Evolutionary conservation across 2,797 vertebrate genomes (phyloP).

Genomic region (Paratrypauchen microcephalus): DNA sequence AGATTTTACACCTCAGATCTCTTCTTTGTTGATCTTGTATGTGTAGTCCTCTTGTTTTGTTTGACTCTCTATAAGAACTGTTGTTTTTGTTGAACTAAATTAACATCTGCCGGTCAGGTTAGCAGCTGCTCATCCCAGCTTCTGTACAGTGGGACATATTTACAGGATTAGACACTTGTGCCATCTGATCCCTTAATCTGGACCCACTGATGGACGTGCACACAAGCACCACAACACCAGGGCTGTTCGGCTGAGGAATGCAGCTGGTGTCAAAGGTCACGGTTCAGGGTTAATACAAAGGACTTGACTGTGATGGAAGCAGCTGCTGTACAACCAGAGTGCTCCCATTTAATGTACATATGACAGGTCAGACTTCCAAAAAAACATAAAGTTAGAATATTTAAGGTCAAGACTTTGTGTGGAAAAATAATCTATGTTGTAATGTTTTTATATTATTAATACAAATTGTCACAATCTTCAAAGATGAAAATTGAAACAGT

Average conservation of each 20-base stretch:
- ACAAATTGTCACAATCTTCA: too few relatives aligned
- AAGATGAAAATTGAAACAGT: too few relatives aligned
- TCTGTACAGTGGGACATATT: neutral
- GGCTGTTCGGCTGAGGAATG: slow-evolving; percentile 13
- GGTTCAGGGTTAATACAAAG: slow-evolving; percentile 36
- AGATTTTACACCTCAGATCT: too few relatives aligned
- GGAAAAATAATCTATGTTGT: too few relatives aligned
- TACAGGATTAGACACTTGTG: slow-evolving; percentile 6
- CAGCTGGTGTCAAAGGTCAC: slow-evolving; percentile 42
- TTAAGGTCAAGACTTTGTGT: too few relatives aligned
- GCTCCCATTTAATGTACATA: neutral
- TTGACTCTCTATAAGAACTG: neutral
- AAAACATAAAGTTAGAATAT: neutral
- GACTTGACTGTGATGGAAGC: slow-evolving; percentile 52
- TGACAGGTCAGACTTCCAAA: neutral
- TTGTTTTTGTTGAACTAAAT: neutral
- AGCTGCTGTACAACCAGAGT: slow-evolving; percentile 41
- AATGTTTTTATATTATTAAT: too few relatives aligned
- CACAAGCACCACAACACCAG: neutral
- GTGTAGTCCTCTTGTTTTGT: neutral
- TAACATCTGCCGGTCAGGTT: neutral
- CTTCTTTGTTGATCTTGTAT: too few relatives aligned
- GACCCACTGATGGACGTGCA: neutral
- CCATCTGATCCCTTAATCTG: slow-evolving; percentile 5
- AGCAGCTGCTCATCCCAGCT: neutral